These are phyloP conservation scores for Lordiphosa collinella DNA, from an alignment of 1,140 invertebrate species.

Conservation along the genomic window DNA sequence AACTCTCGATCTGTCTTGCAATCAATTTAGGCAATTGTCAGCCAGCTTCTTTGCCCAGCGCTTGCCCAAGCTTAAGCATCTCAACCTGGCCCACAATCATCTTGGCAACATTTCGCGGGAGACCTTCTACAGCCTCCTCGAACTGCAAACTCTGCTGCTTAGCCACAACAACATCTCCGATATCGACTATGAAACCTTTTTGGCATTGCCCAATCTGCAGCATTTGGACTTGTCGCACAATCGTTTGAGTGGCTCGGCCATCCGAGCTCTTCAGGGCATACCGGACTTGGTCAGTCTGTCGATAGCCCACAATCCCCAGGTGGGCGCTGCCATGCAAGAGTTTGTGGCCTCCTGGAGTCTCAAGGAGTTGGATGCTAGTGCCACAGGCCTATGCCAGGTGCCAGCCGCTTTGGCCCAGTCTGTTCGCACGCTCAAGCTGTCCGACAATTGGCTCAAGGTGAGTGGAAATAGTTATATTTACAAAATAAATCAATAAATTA, in stretches of 20 bases:
- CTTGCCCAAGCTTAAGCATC: slow-evolving; percentile 79
- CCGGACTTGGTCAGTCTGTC: slow-evolving; percentile 88
- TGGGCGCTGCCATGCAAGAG: slow-evolving; percentile 80
- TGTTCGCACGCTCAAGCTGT: slow-evolving; percentile 88
- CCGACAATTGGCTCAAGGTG: slow-evolving; percentile 84
- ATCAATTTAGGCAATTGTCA: slow-evolving; percentile 79
- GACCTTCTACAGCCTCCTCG: slow-evolving; percentile 73
- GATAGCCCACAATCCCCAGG: slow-evolving; percentile 86
- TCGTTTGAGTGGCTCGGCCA: slow-evolving; percentile 84
- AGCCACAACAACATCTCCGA: slow-evolving; percentile 81
- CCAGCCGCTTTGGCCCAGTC: slow-evolving; percentile 92
- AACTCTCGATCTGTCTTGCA: slow-evolving; percentile 81
- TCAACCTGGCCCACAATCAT: slow-evolving; percentile 83
- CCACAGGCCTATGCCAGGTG: slow-evolving; percentile 88
- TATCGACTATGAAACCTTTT: slow-evolving; percentile 81
- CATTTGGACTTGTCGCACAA: slow-evolving; percentile 91
- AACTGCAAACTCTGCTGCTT: slow-evolving; percentile 81
- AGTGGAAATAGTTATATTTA: slow-evolving; percentile 24
- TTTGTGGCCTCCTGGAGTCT: slow-evolving; percentile 80
- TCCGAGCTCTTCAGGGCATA: slow-evolving; percentile 87
- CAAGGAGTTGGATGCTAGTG: slow-evolving; percentile 83
- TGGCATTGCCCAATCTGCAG: slow-evolving; percentile 86
- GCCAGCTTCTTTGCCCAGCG: slow-evolving; percentile 58
- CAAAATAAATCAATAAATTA: slow-evolving; percentile 45
- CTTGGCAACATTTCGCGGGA: slow-evolving; percentile 72